A percentile compares a stretch with the other conserved stretches of the same genome.
These are phyloP conservation scores for Genyomyrus donnyi DNA, from an alignment of 2,113 vertebrate species.

Conservation along the genomic window DNA sequence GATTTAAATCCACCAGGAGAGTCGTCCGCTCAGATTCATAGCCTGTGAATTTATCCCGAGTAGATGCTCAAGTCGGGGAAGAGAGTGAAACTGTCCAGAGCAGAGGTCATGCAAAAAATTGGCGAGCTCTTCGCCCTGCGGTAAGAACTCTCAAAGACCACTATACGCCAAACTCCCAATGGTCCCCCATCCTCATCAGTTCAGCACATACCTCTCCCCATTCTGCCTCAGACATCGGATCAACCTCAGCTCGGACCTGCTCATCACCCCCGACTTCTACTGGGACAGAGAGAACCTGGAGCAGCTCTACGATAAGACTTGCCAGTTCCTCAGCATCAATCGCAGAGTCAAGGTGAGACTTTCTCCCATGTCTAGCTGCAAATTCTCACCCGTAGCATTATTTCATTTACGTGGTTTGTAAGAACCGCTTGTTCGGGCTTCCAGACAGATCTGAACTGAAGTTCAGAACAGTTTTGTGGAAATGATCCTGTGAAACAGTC, in stretches of 20 bases:
- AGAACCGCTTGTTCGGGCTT: neutral
- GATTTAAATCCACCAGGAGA: neutral
- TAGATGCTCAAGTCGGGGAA: conserved; percentile 82
- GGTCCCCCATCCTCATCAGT: neutral
- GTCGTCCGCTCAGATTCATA: neutral
- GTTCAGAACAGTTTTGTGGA: neutral
- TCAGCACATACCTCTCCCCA: neutral
- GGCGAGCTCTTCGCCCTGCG: conserved; percentile 89
- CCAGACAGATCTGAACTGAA: neutral
- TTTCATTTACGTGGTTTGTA: neutral
- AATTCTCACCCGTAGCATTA: too few species aligned
- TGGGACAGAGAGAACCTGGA: conserved; percentile 96
- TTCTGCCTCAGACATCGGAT: conserved; percentile 78
- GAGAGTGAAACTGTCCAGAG: conserved; percentile 84
- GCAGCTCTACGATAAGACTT: conserved; percentile 91
- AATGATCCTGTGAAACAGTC: neutral
- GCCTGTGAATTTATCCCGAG: neutral
- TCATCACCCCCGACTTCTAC: conserved; percentile 96
- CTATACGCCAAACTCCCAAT: neutral
- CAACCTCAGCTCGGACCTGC: conserved; percentile 92
- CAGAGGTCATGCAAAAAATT: conserved; percentile 95
- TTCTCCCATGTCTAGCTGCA: neutral
- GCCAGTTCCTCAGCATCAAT: conserved; percentile 90
- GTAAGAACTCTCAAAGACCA: conserved; percentile 49
- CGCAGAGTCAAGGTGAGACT: conserved; percentile 82